These are phyloP conservation scores for Pomatostomus ruficeps DNA, from an alignment of 2,113 vertebrate genomes.

Conservation along the genomic window DNA sequence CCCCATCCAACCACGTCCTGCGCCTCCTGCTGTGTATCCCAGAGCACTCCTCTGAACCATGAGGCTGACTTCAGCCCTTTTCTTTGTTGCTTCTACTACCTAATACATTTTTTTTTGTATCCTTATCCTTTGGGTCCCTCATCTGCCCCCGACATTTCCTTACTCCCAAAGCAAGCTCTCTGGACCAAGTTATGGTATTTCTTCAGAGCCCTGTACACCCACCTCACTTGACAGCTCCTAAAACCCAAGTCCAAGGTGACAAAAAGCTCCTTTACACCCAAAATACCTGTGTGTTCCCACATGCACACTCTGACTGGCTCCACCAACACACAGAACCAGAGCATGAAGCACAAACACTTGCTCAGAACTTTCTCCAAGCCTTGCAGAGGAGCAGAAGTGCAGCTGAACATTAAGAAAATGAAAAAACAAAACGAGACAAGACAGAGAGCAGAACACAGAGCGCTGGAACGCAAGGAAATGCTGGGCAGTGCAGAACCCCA, in stretches of 20 bases:
- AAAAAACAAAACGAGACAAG: neutral
- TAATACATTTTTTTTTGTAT: neutral
- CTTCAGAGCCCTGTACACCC: neutral
- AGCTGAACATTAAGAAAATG: neutral
- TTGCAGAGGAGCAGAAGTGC: neutral
- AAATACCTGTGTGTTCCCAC: rapidly evolving
- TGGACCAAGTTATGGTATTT: neutral
- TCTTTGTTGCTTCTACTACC: neutral
- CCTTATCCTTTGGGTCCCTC: no score
- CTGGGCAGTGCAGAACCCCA: neutral
- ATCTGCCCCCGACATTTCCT: neutral
- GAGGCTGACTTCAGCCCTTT: neutral
- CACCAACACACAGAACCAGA: neutral
- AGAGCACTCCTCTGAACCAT: neutral
- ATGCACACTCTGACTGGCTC: neutral
- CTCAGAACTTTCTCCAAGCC: neutral
- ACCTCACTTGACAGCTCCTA: neutral
- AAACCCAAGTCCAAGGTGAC: neutral
- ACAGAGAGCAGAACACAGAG: neutral
- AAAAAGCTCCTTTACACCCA: neutral
- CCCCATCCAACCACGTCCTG: neutral
- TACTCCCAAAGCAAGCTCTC: neutral
- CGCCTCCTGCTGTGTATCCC: neutral
- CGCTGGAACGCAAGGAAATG: neutral
- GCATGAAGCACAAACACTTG: neutral